These are phyloP conservation scores for Chloroclysta siterata DNA, from an alignment of 2,888 invertebrate species.

Conservation along the genomic window DNA sequence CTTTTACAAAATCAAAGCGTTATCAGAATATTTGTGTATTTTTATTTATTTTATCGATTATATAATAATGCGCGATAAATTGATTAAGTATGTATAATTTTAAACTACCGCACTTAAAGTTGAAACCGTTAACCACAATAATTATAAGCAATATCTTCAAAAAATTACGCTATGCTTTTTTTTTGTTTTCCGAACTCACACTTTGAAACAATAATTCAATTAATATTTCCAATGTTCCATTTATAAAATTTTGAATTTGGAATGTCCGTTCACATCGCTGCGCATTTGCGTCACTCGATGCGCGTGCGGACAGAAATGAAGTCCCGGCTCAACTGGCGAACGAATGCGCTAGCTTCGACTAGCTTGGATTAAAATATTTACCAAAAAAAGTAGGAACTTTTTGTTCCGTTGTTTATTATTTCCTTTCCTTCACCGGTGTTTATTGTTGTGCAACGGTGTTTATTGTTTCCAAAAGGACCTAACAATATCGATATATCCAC, in stretches of 20 bases:
- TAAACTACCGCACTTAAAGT: neutral
- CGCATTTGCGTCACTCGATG: conserved; percentile 49
- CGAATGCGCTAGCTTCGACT: conserved; percentile 6
- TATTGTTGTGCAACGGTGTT: no score
- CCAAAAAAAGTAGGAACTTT: neutral
- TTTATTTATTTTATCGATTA: neutral
- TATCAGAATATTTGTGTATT: neutral
- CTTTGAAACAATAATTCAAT: conserved; percentile 7
- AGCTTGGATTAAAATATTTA: conserved; percentile 8
- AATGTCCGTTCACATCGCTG: conserved; percentile 45
- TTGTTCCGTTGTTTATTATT: neutral
- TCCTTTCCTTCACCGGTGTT: no score
- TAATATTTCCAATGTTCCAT: conserved; percentile 11
- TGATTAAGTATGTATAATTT: neutral
- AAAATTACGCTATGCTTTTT: neutral
- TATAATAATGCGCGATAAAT: neutral
- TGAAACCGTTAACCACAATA: neutral
- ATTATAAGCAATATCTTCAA: neutral
- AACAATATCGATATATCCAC: no score
- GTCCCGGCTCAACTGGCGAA: conserved; percentile 49
- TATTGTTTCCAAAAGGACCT: no score
- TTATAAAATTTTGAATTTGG: conserved; percentile 31
- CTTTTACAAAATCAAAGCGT: neutral
- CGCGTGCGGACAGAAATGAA: conserved; percentile 50
- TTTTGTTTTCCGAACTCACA: neutral